phyloP scores from a whole-genome alignment of 1,140 invertebrate genomes.

The Drosophila willistoni region DNA sequence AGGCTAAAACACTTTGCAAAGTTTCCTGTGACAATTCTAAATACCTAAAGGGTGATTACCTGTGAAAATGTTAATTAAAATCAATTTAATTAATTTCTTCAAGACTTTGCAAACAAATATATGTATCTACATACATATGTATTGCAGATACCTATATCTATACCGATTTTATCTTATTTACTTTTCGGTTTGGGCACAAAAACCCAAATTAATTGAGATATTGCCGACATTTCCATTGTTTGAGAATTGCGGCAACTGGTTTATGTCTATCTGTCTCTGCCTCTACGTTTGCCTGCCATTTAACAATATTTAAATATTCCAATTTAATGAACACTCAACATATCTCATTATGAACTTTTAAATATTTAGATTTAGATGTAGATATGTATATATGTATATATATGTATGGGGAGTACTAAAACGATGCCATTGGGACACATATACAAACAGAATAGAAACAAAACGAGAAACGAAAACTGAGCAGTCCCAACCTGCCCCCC shows the following conservation, averaged over 20 bases:
- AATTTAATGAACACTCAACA: conserved; percentile 52
- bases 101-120: not conserved
- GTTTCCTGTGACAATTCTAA: too few species aligned
- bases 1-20: too few species aligned
- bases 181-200: not conserved
- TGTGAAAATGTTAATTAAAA: conserved; percentile 7
- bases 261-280: conserved; percentile 25
- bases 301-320: conserved; percentile 52
- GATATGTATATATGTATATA: too few species aligned
- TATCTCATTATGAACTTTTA: conserved; percentile 70
- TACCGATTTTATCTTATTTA: not conserved
- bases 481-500: not conserved
- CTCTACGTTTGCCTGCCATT: not conserved
- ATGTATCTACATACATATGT: not conserved
- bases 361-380: conserved; percentile 51
- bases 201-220: not conserved
- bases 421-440: conserved; percentile 69
- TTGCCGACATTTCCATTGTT: not conserved
- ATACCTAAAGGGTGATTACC: not conserved
- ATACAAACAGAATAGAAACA: conserved; percentile 27
- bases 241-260: conserved; percentile 32
- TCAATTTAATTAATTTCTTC: not conserved
- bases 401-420: conserved; percentile 15
- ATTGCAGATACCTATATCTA: not conserved
- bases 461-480: conserved; percentile 1